phyloP scores from a whole-genome alignment of 2,888 invertebrate genomes.

The Caenorhabditis sulstoni region DNA sequence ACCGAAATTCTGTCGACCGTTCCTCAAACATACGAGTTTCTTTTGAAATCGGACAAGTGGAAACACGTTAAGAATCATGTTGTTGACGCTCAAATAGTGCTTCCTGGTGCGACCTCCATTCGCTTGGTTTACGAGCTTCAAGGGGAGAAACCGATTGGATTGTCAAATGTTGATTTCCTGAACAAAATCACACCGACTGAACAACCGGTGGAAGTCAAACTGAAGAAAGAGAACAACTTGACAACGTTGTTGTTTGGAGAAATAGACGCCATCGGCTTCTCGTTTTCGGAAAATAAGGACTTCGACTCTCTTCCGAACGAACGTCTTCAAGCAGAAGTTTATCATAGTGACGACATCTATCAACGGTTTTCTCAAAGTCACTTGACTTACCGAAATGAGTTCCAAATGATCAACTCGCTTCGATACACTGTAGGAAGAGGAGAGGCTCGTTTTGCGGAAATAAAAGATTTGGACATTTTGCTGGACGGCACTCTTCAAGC shows the following conservation, averaged over 20 bases:
- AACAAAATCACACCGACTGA: conserved; percentile 54
- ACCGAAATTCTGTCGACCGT: not conserved
- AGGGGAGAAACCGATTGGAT: conserved; percentile 18
- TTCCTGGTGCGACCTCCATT: conserved; percentile 66
- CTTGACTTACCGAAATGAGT: conserved; percentile 49
- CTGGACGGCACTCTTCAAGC: conserved; percentile 67
- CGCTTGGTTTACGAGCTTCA: conserved; percentile 51
- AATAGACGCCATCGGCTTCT: conserved; percentile 56
- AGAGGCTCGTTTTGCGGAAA: conserved; percentile 44
- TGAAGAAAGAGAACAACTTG: conserved; percentile 25
- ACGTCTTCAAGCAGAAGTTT: conserved; percentile 32
- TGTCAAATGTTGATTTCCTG: conserved; percentile 62
- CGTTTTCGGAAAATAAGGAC: conserved; percentile 1
- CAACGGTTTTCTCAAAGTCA: conserved; percentile 54
- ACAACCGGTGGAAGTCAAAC: conserved; percentile 32
- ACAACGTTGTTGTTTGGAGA: conserved; percentile 38
- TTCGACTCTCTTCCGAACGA: conserved; percentile 16
- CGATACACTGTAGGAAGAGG: conserved; percentile 50
- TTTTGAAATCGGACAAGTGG: conserved; percentile 56
- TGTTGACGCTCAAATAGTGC: conserved; percentile 62
- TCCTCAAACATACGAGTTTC: conserved; percentile 23
- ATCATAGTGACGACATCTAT: conserved; percentile 57
- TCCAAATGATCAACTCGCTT: conserved; percentile 57
- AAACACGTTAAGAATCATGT: conserved; percentile 64
- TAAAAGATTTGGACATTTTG: conserved; percentile 63